Percentiles rank a stretch among this genome's conserved stretches.
Evolutionary conservation across 2,888 invertebrate species (phyloP).

Genomic region (Aspidiotus destructor): DNA sequence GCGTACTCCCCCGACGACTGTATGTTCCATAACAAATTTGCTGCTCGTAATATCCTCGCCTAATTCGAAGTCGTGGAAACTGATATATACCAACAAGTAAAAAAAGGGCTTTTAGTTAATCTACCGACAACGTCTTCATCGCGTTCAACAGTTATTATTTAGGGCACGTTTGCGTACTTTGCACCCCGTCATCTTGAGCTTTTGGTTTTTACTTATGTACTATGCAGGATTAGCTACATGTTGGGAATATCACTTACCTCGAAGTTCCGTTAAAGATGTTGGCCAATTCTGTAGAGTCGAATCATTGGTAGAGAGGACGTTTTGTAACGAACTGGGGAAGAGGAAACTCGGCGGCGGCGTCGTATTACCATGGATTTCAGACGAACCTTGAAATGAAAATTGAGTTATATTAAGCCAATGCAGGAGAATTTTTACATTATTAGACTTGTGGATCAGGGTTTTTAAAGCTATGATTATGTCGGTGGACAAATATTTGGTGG

Average conservation of each 20-base stretch:
- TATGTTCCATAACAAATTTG: conserved; percentile 16
- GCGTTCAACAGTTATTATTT: conserved; percentile 33
- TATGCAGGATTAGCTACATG: neutral
- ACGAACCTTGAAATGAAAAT: conserved; percentile 24
- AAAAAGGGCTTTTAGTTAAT: conserved; percentile 28
- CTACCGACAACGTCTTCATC: conserved; percentile 31
- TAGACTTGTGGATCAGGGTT: no score
- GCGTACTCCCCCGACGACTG: neutral
- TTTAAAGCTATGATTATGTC: no score
- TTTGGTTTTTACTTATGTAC: neutral
- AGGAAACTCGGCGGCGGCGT: conserved; percentile 35
- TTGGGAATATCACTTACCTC: conserved; percentile 36
- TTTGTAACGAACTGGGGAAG: conserved; percentile 36
- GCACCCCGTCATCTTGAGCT: neutral
- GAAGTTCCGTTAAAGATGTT: conserved; percentile 38
- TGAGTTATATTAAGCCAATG: no score
- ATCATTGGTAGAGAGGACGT: conserved; percentile 36
- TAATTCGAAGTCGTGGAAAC: conserved; percentile 29
- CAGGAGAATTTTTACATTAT: no score
- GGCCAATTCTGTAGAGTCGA: conserved; percentile 39
- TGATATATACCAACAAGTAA: conserved; percentile 12
- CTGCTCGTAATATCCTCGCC: conserved; percentile 24
- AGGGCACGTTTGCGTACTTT: conserved; percentile 15
- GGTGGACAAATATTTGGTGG: no score
- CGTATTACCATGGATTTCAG: conserved; percentile 36